Percentiles rank a stretch among this genome's conserved stretches.
These are phyloP conservation scores for Gonioctena quinquepunctata DNA, from an alignment of 1,140 invertebrate species.

Conservation along the genomic window DNA sequence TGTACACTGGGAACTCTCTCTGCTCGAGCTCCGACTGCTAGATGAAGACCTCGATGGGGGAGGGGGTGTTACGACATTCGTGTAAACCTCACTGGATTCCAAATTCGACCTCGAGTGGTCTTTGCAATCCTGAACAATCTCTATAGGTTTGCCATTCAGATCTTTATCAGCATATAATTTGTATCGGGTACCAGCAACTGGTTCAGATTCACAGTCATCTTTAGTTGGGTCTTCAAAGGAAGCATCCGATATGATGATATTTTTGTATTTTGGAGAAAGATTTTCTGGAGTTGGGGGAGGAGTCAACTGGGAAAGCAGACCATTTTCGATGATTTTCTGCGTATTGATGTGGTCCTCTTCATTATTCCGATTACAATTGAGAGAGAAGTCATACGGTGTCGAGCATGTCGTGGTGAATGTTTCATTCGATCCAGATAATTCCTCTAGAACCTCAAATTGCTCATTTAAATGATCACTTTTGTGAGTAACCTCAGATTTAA, in stretches of 20 bases:
- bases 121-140: background rate
- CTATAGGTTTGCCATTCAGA: background rate
- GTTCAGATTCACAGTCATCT: background rate
- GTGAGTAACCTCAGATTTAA: background rate
- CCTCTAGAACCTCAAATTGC: background rate
- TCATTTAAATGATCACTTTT: background rate
- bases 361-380: background rate
- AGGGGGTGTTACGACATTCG: constrained; percentile 36
- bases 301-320: constrained; percentile 30
- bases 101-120: background rate
- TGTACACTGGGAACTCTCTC: constrained; percentile 61
- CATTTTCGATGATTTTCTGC: background rate
- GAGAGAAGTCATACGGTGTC: background rate
- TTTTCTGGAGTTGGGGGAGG: constrained; percentile 46
- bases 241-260: background rate
- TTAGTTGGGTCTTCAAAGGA: background rate
- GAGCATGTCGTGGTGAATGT: background rate
- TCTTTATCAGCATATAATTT: background rate
- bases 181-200: background rate
- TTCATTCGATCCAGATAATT: background rate
- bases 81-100: constrained; percentile 18
- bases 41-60: constrained; percentile 48
- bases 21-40: constrained; percentile 57
- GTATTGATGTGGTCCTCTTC: background rate
- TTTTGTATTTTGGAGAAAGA: constrained; percentile 19